Percentiles rank a stretch among this genome's conserved stretches.
phyloP scores from a whole-genome alignment of 2,113 vertebrate genomes.

The Loxodonta africana region DNA sequence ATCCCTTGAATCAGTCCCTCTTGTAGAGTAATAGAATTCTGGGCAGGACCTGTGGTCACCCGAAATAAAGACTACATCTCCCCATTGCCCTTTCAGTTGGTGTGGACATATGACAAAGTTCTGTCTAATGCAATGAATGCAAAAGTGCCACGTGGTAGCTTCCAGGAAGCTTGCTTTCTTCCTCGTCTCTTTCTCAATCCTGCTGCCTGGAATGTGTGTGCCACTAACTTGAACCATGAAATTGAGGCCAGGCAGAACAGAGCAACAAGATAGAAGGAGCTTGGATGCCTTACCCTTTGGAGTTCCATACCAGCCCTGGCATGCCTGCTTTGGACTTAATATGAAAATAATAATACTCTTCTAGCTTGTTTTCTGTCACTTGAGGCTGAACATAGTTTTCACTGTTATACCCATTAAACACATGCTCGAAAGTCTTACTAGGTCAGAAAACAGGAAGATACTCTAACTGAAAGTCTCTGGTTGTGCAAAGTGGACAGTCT shows the following conservation, averaged over 20 bases:
- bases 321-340: neutral
- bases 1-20: neutral
- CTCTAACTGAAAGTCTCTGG: neutral
- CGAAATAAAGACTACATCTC: neutral
- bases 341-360: neutral
- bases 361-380: neutral
- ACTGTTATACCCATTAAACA: neutral
- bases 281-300: neutral
- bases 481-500: too few species aligned
- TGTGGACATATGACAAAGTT: rapidly evolving
- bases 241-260: neutral
- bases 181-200: neutral
- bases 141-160: neutral
- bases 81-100: neutral
- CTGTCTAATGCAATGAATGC: neutral
- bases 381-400: neutral
- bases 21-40: neutral
- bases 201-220: neutral
- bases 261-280: neutral
- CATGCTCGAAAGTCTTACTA: neutral
- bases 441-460: neutral
- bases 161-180: neutral
- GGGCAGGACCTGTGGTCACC: neutral
- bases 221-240: too few species aligned
- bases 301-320: rapidly evolving